Base-by-base conservation (phyloP, 2,113 vertebrate genomes). In the Apistogramma diplotaenia region DNA sequence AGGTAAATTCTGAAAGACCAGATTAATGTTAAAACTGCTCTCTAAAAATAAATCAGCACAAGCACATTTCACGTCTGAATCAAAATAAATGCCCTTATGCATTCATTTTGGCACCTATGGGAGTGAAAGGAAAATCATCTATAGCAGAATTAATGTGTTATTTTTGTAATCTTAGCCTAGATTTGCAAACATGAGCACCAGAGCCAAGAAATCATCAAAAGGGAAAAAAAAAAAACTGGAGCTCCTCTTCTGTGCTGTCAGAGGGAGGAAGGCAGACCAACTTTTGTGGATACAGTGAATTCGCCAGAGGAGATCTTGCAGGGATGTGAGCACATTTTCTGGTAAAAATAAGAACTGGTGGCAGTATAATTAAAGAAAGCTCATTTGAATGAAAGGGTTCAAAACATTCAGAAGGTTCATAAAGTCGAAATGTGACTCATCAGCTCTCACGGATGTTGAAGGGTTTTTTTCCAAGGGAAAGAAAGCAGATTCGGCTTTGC, bases 201-300 rank as follows among this genome's bases (percentile, higher is more conserved):
- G 74, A 78, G 89, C 87, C 86, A 90, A 79, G 81, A 84, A 85
- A 89, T 83, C 78, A 86, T 89, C 78, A 88, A 87, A 89, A 82
- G 79, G 37, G 5, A 6, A 33, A 33, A 33, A 33, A 46, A 51
- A 57, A 57, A 86, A 91, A 82, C 53, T 70, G 58, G 78, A 89
- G 76, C 87, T 82, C 40, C 55, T 84, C 78, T 71, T 80, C 62
- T 75, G 74, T 76, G 82, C 86, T 82, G 84, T 86, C 84, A 84
- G 33, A 79, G 74, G 83, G 35, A 79, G 40, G 49, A 74, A 79
- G 58, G 54, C 54, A 74, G 53, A 84, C 62, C 74, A 80, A 82
- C 78, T 76, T 89, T 72, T 72, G 84, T 81, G 75, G 78, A 81
- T 79, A 76, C 61, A 55, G 87, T 76, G 58, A 51, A 27, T 88